Evolutionary conservation across 2,113 vertebrate genomes (phyloP), one percentile per base, ranked within the genome.

Genomic region (Trematocara nigrifrons): DNA sequence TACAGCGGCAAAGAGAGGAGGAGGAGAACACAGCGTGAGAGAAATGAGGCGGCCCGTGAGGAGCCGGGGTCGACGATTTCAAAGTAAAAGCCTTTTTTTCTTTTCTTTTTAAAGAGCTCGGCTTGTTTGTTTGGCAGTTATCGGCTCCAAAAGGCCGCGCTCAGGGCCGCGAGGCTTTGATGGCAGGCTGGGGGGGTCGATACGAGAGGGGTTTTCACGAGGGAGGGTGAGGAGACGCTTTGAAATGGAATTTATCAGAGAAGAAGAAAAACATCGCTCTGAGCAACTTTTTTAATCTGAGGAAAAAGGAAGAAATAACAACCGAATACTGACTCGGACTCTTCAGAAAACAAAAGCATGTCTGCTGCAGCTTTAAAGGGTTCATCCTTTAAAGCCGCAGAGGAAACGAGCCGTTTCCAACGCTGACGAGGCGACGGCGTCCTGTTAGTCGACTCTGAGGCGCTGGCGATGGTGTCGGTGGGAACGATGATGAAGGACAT

Each of bases 211-310:
- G 12, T 16, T 64, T 81, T 33, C 8, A 51, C 2, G 3, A 51
- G 26, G 9, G 52, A 35, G 10, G 5, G 33, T n/a, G 56, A 54
- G 51, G 69, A 47, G 57, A 35, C 4, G 57, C 31, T 40, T 20
- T 47, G 10, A 84, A 49, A 54, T 4, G 5, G 61, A 59, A 29
- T 29, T 4, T 5, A 74, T 42, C 13, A 38, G 52, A 82, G 22
- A 5, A 29, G 31, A 6, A 29, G 20, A 86, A 66, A 45, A 9
- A 3, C 42, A 74, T 42, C 38, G 5, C n/a, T 6, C 79, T 77
- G 66, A 83, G 57, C 52, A 79, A 79, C 31, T 38, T 83, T 42
- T 15, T 69, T 2, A 74, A 80, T 84, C 9, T 4, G n/a, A 84
- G 31, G 31, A 3, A 26, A 20, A 71, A 13, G 3, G 2, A 5